Base-by-base conservation (phyloP, 2,113 vertebrate species). In the Poeciliopsis retropinna region DNA sequence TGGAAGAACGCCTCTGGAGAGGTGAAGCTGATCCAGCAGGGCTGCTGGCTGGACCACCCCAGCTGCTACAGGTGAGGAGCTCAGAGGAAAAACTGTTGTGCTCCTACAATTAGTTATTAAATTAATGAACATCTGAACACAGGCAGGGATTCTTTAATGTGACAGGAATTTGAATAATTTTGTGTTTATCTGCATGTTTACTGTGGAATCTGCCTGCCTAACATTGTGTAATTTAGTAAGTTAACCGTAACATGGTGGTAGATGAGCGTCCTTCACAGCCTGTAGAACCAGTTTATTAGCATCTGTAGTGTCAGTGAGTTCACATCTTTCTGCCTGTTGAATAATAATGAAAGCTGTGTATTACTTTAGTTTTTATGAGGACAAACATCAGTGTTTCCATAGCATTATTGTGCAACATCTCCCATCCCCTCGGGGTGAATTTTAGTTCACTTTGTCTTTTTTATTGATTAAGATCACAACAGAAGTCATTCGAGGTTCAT, bases 21-120 rank as follows among this genome's bases (percentile, higher is more conserved):
- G 5, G 94, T 99, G 78, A 95, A 96, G 89, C 95, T 98, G 28
- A 95, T 98, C 65, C 97, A 97, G 85, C 96, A 98, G 89, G 97
- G 97, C 65, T 99, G 97, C 93, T 99, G 97, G 97, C 92, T 98
- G 69, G 97, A 98, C 68, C 96, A 99, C 78, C 94, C 95, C 92
- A 97, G 96, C 91, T 99, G 97, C 75, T 98, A 98, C 10, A 96
- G 95, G 97, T 98, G 68, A 14, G 63, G 17, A 31, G 32, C 15
- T 15, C 4, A 14, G 19, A 15, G 28, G 5, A 15, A 41, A 13
- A 41, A 17, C 17, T 30, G 28, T 63, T 63, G 29, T 63, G 29
- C 5, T 63, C 7, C 29, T 29, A 19, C 5, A 6, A 31, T 17
- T 30, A 9, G 51, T 54, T 25, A 15, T 41, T 41, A 41, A 41